Base-by-base conservation (phyloP, 2,888 invertebrate genomes). In the Arenicola marina region DNA sequence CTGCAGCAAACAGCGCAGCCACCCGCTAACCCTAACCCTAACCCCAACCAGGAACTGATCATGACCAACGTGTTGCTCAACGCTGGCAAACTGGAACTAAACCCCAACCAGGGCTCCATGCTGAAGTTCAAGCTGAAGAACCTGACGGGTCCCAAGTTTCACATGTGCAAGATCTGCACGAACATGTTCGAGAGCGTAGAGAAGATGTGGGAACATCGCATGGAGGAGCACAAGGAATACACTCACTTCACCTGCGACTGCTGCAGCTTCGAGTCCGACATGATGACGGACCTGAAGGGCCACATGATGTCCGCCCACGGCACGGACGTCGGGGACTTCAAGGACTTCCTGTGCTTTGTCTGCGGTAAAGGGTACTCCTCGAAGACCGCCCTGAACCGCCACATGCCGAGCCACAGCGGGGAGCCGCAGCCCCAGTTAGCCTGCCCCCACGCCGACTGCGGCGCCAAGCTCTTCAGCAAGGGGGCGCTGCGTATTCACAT, bases 221-320 rank as follows among this genome's bases (percentile, higher is more conserved):
- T 62, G 0, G 48, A 33, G 24, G 60, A 56, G 33, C 65, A 65
- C 45, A 51, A 57, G n/a, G 63, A 53, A n/a, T 18, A 48, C 24
- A 43, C 11, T 43, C 46, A 58, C 28, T 53, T 66, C 26, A 45
- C 29, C 51, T 70, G 68, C 48, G 65, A 66, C 18, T 29, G 44
- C 11, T 70, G 70, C 34, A 63, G 58, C 15, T 63, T 51, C 29
- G 55, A 45, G 33, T 34, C 63, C 1, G 45, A 55, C n/a, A 59
- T 26, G 31, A 32, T 48, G n/a, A n/a, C 2, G 1, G 65, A 66
- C 4, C 61, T 69, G 7, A 55, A 65, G 33, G 28, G 46, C 28
- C 70, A 70, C 55, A 48, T 65, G 59, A 33, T 62, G 48, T n/a
- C 59, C 1, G 59, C 61, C 11, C 70, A 69, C 45, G 59, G 57